These are phyloP conservation scores for Camponotus floridanus DNA, from an alignment of 1,140 invertebrate genomes.

Conservation along the genomic window DNA sequence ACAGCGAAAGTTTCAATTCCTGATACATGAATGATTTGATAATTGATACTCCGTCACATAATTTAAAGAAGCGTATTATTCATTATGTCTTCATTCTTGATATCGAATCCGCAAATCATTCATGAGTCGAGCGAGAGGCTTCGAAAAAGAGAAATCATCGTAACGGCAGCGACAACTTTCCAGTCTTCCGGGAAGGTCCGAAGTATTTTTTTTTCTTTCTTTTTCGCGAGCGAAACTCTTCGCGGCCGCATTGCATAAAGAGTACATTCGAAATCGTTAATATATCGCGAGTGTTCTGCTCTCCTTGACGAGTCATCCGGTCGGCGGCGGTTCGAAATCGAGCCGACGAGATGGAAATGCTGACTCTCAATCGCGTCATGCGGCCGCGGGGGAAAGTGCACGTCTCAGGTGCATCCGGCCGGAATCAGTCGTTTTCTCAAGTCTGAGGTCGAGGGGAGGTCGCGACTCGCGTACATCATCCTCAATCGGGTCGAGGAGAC, in stretches of 20 bases:
- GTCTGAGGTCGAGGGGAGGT: slow-evolving; percentile 59
- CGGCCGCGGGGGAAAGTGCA: slow-evolving; percentile 73
- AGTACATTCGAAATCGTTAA: slow-evolving; percentile 46
- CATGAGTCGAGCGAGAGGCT: slow-evolving; percentile 24
- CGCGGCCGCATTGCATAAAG: slow-evolving; percentile 60
- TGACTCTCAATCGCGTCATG: slow-evolving; percentile 11
- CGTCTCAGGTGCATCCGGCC: slow-evolving; percentile 64
- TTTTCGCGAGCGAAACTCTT: slow-evolving; percentile 66
- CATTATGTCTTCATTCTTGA: not conserved
- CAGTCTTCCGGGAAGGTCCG: slow-evolving; percentile 74
- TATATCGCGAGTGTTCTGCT: slow-evolving; percentile 33
- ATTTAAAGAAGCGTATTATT: not conserved
- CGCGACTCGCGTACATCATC: slow-evolving; percentile 60
- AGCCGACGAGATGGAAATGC: slow-evolving; percentile 67
- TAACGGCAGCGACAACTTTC: slow-evolving; percentile 66
- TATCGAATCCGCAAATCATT: slow-evolving; percentile 41
- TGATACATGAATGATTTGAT: not conserved
- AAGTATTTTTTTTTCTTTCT: slow-evolving; percentile 64
- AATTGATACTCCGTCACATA: not conserved
- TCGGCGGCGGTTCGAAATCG: slow-evolving; percentile 15
- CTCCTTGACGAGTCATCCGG: slow-evolving; percentile 42
- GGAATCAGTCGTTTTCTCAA: not conserved
- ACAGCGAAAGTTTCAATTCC: slow-evolving; percentile 8
- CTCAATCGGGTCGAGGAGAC: slow-evolving; percentile 70
- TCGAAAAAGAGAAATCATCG: slow-evolving; percentile 75